phyloP scores from a whole-genome alignment of 2,888 invertebrate genomes.

The Aporophyla nigra region DNA sequence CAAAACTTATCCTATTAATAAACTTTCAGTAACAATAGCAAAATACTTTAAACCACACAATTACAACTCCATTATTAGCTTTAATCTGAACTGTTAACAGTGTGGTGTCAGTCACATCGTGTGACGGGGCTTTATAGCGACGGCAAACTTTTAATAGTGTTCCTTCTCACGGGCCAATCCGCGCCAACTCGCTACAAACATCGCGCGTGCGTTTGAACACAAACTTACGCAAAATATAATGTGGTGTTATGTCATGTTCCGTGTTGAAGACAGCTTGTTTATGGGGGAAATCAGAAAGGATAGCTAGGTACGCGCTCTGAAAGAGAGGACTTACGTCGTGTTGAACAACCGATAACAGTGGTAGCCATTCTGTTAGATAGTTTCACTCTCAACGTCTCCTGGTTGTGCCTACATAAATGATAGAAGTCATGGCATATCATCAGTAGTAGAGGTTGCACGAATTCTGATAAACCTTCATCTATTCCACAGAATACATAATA shows the following conservation, averaged over 20 bases:
- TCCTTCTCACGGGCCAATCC: slow-evolving; percentile 17
- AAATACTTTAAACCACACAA: slow-evolving; percentile 17
- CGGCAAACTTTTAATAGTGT: slow-evolving; percentile 63
- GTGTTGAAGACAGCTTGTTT: not conserved
- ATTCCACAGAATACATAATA: no score
- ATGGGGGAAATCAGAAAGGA: not conserved
- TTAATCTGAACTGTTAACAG: slow-evolving; percentile 32
- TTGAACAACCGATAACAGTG: not conserved
- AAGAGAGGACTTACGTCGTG: not conserved
- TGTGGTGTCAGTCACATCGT: slow-evolving; percentile 38
- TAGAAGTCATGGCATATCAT: not conserved
- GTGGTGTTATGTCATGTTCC: slow-evolving; percentile 12
- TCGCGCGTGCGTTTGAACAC: slow-evolving; percentile 36
- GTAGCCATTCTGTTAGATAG: not conserved
- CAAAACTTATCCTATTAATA: slow-evolving; percentile 19
- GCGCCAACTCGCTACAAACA: slow-evolving; percentile 27
- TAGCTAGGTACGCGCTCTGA: not conserved
- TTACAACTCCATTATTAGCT: slow-evolving; percentile 34
- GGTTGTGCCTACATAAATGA: no score
- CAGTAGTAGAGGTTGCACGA: not conserved
- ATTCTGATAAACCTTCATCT: not conserved
- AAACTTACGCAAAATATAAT: slow-evolving; percentile 41
- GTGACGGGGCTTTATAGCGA: slow-evolving; percentile 33
- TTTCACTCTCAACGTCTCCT: no score
- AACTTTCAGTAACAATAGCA: not conserved